Evolutionary conservation across 2,888 invertebrate species (phyloP), one percentile per base, ranked within the genome.

Genomic region (Epirrita christyi): DNA sequence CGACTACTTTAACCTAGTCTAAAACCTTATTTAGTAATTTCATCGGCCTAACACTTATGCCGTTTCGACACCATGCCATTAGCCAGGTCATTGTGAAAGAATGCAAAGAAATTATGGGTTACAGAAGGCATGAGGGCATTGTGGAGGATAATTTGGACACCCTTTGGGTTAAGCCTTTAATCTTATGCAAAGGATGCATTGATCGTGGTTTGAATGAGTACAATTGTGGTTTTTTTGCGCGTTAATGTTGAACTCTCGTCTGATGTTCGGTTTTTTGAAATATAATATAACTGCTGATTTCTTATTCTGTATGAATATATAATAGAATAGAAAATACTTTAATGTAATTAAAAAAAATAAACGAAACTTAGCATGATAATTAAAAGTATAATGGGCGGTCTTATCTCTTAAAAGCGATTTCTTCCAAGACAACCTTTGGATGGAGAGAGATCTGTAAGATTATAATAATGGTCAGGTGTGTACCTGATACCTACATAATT

Each of bases 91-190:
- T 79, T 77, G 73, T 76, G 69, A 74, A 75, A 75, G 72, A 70
- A 71, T 66, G 78, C 75, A 83, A 83, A 80, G 73, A 73, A 87
- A 88, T 87, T 86, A 86, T 77, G 80, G 80, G 84, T 79, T 81
- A 55, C 55, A 49, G 48, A 66, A 63, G 61, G 57, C 58, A 68
- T 68, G 61, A 69, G 65, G 59, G 68, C 74, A 83, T 86, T 86
- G 86, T 85, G 68, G 62, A 61, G 70, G 75, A 79, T 85, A 87
- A 88, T 88, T 87, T 83, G 80, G 80, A 75, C 75, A 79, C 80
- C 86, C 84, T 82, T 81, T 79, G 4, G 21, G 21, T 21, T 21
- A 72, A 48, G 69, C 70, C 55, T 58, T 66, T 61, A 49, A 48
- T 61, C 47, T 59, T 59, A 45, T 64, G 68, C 67, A 70, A 68